Base-by-base conservation (phyloP, 2,888 invertebrate species). In the Lasioglossum malachurum region DNA sequence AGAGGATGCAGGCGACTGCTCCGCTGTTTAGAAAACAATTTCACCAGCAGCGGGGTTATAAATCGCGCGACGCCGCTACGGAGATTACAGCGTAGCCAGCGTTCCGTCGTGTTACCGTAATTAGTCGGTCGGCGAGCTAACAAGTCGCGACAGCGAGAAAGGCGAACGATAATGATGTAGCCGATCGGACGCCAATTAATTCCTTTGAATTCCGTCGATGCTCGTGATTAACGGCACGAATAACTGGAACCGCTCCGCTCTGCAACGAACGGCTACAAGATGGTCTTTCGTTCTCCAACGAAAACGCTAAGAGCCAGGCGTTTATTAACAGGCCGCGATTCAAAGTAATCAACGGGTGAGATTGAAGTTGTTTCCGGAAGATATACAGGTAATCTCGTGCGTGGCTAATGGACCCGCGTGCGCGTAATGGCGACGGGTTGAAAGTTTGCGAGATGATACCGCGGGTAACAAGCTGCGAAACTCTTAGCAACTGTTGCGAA, bases 341-440 rank as follows among this genome's bases (percentile, higher is more conserved):
- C 41, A 23, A 14, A 46, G 81, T 64, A 76, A 80, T 83, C 80
- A 73, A 38, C 27, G 8, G 14, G 31, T 16, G 75, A 72, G 83
- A 83, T 83, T 49, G 83, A 75, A 72, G 49, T 53, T 72, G 81
- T n/a, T 80, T 72, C 75, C 49, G n/a, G 64, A 57, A 64, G 72
- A 80, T 41, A 76, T 64, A 44, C 64, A 44, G 74, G 46, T 44
- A 84, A 78, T 75, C 49, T 71, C 78, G 74, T 71, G 77, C 81
- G 75, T 80, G 81, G 71, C 31, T 75, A 80, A 83, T 83, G 83
- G 83, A 80, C 71, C 82, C 69, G 76, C 35, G 76, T 31, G 76
- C 82, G 57, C 46, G 67, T 80, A 83, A 83, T 60, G 75, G 57
- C 10, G n/a, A 44, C 72, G 23, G 71, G 46, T 31, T 60, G 75